Conservation (phyloP, 2,797 vertebrate species). For the Cyprinodon diabolis region DNA sequence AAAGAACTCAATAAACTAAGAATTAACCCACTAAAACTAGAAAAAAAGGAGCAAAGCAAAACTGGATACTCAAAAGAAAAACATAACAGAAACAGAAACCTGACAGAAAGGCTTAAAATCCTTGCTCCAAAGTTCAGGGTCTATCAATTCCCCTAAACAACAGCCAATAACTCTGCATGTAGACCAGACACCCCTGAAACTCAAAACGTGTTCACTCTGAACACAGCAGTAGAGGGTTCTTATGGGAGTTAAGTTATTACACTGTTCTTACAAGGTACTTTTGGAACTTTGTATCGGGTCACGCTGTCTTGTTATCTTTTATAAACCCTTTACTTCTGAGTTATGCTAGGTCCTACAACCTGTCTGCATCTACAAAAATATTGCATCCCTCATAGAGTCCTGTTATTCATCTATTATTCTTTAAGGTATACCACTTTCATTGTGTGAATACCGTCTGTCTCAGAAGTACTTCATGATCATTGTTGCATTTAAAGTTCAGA, state of each 20-base stretch:
- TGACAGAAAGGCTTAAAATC: too few species aligned
- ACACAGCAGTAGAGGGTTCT: too few species aligned
- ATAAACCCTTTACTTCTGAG: neutral
- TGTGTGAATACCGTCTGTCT: neutral
- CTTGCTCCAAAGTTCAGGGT: too few species aligned
- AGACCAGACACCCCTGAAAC: too few species aligned
- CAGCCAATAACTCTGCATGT: too few species aligned
- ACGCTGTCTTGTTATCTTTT: neutral
- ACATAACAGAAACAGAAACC: too few species aligned
- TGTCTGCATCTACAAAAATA: neutral
- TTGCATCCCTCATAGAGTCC: neutral
- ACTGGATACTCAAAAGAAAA: too few species aligned
- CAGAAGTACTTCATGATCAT: neutral
- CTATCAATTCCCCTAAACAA: too few species aligned
- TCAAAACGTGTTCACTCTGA: too few species aligned
- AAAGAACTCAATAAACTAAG: too few species aligned
- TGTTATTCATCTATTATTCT: constrained; percentile 1
- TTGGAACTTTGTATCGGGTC: neutral
- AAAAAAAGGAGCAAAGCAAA: too few species aligned
- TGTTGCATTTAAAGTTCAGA: constrained; percentile 1
- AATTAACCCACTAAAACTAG: too few species aligned
- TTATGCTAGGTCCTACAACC: neutral
- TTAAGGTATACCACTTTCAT: neutral
- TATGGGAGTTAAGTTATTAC: neutral
- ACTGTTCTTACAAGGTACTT: neutral